A percentile compares a stretch with the other conserved stretches of the same genome.
Evolutionary conservation across 2,797 vertebrate species (phyloP).

Genomic region (Xiphophorus birchmanni): DNA sequence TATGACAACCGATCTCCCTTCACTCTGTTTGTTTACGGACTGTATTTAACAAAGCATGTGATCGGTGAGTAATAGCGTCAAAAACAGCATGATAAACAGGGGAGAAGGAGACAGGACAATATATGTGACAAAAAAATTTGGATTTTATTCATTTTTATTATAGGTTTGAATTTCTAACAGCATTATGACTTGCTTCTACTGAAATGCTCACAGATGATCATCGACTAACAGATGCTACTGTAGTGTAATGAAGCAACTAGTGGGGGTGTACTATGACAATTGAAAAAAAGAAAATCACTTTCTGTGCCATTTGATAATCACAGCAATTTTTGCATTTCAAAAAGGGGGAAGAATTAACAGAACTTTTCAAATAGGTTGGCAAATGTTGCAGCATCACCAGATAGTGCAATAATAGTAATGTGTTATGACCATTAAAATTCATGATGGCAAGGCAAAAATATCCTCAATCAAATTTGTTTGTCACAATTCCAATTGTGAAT

Average conservation of each 20-base stretch:
- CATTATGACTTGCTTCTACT: neutral
- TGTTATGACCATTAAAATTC: too few species aligned
- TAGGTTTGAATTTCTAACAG: neutral
- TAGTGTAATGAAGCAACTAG: too few species aligned
- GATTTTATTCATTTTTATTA: neutral
- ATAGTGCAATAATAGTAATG: neutral
- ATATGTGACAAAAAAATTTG: neutral
- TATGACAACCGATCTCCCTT: constrained; percentile 79
- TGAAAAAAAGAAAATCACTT: neutral
- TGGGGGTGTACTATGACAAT: neutral
- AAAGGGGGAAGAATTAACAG: neutral
- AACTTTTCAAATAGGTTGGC: neutral
- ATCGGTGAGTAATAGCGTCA: neutral
- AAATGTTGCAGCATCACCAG: neutral
- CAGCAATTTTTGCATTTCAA: neutral
- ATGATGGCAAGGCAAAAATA: too few species aligned
- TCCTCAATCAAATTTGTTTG: neutral
- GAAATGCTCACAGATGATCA: neutral
- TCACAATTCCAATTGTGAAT: neutral
- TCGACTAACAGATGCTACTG: neutral
- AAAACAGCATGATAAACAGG: neutral
- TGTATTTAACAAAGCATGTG: constrained; percentile 22
- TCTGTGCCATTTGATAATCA: neutral
- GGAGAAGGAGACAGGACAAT: neutral
- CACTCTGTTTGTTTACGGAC: neutral